Evolutionary conservation across 23 tunicate species (phyloP), one percentile per base, ranked within the genome.

Genomic region (Corella eumyota): DNA sequence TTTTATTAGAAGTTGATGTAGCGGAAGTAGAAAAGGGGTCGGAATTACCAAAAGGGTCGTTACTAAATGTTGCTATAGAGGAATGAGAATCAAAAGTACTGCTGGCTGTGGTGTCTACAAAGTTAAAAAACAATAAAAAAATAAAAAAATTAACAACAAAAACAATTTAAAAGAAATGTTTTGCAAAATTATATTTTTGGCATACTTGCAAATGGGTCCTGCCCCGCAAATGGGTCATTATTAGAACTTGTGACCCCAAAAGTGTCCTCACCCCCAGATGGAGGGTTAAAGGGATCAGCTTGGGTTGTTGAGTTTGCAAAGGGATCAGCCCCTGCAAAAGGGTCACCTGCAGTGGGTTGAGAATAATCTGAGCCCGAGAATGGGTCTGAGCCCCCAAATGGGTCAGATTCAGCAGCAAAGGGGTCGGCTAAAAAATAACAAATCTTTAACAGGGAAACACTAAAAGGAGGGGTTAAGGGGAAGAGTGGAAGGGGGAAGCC

Each of bases 291-390:
- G 20, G 68, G 60, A 37, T 62, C 59, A 4, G 68, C 20, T 36
- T 25, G 51, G 37, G 74, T 9, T 19, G 74, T 69, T 3, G 63
- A 22, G 29, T 24, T 48, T 29, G 83, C 73, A 46, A 76, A 76
- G 13, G 85, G 85, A 55, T 85, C 95, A 35, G 80, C 47, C 37
- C 80, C 92, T 31, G 66, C 75, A 37, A 82, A 82, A 2, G 92
- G 92, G 62, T 82, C 92, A 32, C 29, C 19, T 13, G 74, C 59
- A 13, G 50, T 3, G 3, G 74, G 6, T 2, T 32, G 46, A 66
- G 65, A 58, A 20, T 73, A 66, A 26, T 65, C 66, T 2, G 79
- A 34, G 17, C 75, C 74, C 23, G 62, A 44, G 72, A 75, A 84
- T 4, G 83, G 93, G 62, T 84, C 93, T 36, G 47, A 56, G 46